phyloP scores from a whole-genome alignment of 2,113 vertebrate species.

The Glareola pratincola region DNA sequence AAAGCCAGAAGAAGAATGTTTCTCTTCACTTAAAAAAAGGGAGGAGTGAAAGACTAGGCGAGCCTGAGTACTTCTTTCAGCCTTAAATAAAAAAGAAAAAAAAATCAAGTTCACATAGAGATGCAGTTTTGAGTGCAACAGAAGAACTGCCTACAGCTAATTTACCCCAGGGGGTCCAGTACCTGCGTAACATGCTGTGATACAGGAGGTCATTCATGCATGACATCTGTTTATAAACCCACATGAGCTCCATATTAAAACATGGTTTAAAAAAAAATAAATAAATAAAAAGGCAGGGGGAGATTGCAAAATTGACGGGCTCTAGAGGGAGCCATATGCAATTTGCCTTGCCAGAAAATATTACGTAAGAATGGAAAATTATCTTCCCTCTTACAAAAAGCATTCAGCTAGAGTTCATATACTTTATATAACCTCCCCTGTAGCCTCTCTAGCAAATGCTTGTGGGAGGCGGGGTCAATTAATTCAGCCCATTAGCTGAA shows the following conservation, averaged over 20 bases:
- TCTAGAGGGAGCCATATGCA: constrained; percentile 18
- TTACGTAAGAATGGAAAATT: not conserved
- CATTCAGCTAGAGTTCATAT: not conserved
- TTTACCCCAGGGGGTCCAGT: not conserved
- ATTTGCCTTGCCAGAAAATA: not conserved
- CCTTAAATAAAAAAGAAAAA: not conserved
- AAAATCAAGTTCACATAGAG: not conserved
- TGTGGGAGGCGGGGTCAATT: not conserved
- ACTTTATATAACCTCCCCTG: not conserved
- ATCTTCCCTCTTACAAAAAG: not conserved
- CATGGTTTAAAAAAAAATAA: no score
- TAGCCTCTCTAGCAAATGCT: not conserved
- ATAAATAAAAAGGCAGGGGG: not conserved
- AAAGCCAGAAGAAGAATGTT: constrained; percentile 51
- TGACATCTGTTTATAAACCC: not conserved
- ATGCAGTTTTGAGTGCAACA: not conserved
- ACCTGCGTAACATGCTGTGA: not conserved
- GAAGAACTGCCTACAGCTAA: not conserved
- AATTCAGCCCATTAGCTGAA: constrained; percentile 5
- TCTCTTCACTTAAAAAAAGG: constrained; percentile 36
- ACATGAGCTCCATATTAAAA: not conserved
- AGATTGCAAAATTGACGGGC: not conserved
- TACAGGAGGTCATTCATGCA: not conserved
- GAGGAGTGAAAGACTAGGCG: not conserved
- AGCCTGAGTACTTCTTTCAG: not conserved